phyloP scores from a whole-genome alignment of 2,797 vertebrate species.

The Rhinella marina region DNA sequence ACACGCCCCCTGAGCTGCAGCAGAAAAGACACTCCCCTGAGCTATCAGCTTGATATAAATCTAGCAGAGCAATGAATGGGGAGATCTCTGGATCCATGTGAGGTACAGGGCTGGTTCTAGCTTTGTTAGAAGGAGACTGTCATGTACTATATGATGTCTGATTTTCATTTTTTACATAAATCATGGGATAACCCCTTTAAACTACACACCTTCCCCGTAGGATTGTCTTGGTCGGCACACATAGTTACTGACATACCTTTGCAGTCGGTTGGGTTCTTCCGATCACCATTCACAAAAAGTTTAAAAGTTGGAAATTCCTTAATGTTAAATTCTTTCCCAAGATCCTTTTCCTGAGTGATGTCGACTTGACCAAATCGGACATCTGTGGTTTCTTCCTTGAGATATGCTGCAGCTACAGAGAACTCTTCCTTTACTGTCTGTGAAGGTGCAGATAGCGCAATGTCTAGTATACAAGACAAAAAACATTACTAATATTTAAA shows the following conservation, averaged over 20 bases:
- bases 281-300: conserved; percentile 84
- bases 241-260: conserved; percentile 74
- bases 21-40: too few species aligned
- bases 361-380: conserved; percentile 84
- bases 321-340: conserved; percentile 80
- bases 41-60: too few species aligned
- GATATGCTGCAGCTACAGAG: conserved; percentile 75
- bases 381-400: conserved; percentile 78
- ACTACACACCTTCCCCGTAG: too few species aligned
- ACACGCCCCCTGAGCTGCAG: too few species aligned
- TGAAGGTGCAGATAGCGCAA: conserved; percentile 76
- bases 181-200: background rate
- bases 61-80: too few species aligned
- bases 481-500: background rate
- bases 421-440: conserved; percentile 79
- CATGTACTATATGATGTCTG: too few species aligned
- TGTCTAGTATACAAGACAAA: conserved; percentile 68
- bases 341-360: conserved; percentile 78
- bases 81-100: too few species aligned
- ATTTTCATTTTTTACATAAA: too few species aligned
- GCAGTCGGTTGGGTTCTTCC: conserved; percentile 79
- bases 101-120: too few species aligned
- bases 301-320: conserved; percentile 76
- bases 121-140: too few species aligned
- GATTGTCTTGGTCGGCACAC: background rate